These are phyloP conservation scores for Heliconius ethilla DNA, from an alignment of 2,888 invertebrate genomes.

Conservation along the genomic window DNA sequence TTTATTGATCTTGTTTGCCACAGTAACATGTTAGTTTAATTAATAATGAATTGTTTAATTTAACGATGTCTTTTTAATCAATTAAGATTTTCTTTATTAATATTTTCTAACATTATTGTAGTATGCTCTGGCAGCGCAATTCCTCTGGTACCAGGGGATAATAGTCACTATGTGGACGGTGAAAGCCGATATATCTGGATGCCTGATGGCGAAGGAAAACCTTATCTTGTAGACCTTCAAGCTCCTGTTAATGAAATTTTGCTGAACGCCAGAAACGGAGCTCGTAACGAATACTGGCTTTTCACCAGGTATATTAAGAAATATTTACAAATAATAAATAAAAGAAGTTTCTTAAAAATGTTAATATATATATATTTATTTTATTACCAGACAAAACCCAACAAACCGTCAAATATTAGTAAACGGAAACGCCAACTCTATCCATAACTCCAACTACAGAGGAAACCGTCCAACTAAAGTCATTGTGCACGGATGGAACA, in stretches of 20 bases:
- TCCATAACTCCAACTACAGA: conserved; percentile 55
- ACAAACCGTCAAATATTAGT: conserved; percentile 52
- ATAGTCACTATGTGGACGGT: conserved; percentile 53
- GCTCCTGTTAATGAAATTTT: conserved; percentile 41
- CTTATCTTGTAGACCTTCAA: conserved; percentile 52
- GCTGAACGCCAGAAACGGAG: conserved; percentile 46
- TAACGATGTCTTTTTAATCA: neutral
- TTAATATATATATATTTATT: neutral
- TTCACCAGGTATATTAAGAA: conserved; percentile 48
- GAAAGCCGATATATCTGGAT: conserved; percentile 54
- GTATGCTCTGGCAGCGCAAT: conserved; percentile 38
- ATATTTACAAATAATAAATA: too few species aligned
- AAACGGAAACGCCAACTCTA: conserved; percentile 52
- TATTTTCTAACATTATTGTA: conserved; percentile 19
- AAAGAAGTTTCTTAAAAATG: too few species aligned
- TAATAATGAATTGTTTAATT: too few species aligned
- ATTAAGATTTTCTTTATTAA: too few species aligned
- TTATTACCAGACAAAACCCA: conserved; percentile 52
- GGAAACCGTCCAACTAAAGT: conserved; percentile 50
- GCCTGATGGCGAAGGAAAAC: conserved; percentile 51
- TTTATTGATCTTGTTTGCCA: too few species aligned
- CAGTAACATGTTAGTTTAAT: too few species aligned
- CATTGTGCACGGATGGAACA: conserved; percentile 53
- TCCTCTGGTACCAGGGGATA: conserved; percentile 47
- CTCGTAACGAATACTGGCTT: conserved; percentile 51